A percentile compares a stretch with the other conserved stretches of the same genome.
phyloP scores from a whole-genome alignment of 2,113 vertebrate genomes.

The Oryzias woworae region DNA sequence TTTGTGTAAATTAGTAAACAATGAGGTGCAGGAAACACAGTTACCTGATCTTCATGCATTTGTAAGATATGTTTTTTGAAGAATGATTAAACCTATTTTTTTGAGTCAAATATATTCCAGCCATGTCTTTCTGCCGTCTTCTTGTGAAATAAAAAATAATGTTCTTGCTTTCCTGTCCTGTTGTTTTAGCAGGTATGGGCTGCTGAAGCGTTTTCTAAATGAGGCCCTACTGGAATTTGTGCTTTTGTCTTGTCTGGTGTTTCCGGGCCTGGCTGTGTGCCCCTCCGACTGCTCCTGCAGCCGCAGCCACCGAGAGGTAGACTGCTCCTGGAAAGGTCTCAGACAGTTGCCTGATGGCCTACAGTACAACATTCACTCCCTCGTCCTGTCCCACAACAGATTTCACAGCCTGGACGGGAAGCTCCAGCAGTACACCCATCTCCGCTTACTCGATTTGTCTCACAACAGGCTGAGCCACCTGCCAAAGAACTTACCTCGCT shows the following conservation, averaged over 20 bases:
- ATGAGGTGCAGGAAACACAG: constrained; percentile 4
- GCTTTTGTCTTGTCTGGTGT: constrained; percentile 77
- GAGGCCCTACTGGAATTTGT: constrained; percentile 72
- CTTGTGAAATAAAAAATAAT: constrained; percentile 3
- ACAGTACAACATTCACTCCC: constrained; percentile 87
- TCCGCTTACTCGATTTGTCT: constrained; percentile 91
- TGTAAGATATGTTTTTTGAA: not conserved
- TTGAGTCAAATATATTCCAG: constrained; percentile 15
- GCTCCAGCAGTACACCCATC: constrained; percentile 85
- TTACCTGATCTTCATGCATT: constrained; percentile 10
- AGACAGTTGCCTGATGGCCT: constrained; percentile 84
- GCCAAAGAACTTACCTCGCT: constrained; percentile 86
- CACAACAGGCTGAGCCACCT: constrained; percentile 85
- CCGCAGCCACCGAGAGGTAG: constrained; percentile 86
- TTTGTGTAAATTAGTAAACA: constrained; percentile 24
- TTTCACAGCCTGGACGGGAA: constrained; percentile 84
- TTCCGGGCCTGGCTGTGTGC: constrained; percentile 78
- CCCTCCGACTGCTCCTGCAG: constrained; percentile 87
- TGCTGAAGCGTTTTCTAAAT: constrained; percentile 71
- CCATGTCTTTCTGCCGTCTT: constrained; percentile 7
- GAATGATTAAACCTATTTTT: constrained; percentile 15
- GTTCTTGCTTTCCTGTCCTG: constrained; percentile 17
- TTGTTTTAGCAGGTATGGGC: constrained; percentile 76
- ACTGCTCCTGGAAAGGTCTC: constrained; percentile 90
- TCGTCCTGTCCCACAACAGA: constrained; percentile 91